Conservation (phyloP, 1,140 invertebrate genomes). For the Episyrphus balteatus region DNA sequence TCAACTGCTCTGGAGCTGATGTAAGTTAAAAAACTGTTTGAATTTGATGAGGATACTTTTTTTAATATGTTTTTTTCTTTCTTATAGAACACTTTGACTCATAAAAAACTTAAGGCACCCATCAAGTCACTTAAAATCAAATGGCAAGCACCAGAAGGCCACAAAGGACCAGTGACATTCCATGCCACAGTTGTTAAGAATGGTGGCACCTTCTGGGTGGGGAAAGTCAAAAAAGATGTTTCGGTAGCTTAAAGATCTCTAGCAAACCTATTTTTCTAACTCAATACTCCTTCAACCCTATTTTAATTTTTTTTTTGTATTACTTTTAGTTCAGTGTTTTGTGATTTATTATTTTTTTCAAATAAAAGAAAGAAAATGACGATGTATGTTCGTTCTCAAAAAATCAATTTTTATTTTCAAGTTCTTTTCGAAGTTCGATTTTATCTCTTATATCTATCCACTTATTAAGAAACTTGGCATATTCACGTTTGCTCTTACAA, state of each 20-base stretch:
- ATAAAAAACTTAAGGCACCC: constrained; percentile 27
- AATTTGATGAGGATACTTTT: neutral
- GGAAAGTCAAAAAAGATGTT: constrained; percentile 15
- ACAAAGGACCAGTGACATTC: constrained; percentile 34
- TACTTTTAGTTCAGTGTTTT: neutral
- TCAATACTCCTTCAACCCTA: neutral
- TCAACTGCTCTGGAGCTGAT: constrained; percentile 17
- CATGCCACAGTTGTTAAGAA: constrained; percentile 36
- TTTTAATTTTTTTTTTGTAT: neutral
- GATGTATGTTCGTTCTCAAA: neutral
- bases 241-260: neutral
- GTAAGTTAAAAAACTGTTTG: constrained; percentile 7
- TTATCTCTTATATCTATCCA: constrained; percentile 12
- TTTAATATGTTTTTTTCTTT: neutral
- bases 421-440: neutral
- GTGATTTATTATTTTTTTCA: neutral
- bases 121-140: constrained; percentile 18
- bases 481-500: constrained; percentile 41
- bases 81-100: constrained; percentile 30
- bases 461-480: constrained; percentile 30
- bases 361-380: neutral
- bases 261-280: neutral
- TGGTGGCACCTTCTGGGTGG: constrained; percentile 37
- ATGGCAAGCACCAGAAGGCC: constrained; percentile 32
- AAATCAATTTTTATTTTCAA: neutral